Percentiles rank a stretch among this genome's conserved stretches.
These are phyloP conservation scores for Cydia strobilella DNA, from an alignment of 1,140 invertebrate genomes.

Conservation along the genomic window DNA sequence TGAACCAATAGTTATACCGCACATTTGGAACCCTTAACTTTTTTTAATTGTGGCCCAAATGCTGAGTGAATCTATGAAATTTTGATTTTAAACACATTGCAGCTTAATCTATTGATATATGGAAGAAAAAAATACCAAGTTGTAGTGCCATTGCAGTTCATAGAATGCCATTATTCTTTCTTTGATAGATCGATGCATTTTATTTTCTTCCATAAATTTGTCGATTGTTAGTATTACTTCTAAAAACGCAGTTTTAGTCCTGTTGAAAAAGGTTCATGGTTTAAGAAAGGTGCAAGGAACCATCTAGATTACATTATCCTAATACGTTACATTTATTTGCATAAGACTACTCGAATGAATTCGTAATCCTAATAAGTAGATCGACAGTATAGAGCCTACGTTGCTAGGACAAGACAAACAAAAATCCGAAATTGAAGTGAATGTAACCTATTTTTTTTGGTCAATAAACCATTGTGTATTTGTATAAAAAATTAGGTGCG, in stretches of 20 bases:
- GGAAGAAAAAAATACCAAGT: conserved; percentile 56
- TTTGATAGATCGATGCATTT: conserved; percentile 70
- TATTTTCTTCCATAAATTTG: conserved; percentile 73
- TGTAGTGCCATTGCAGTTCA: conserved; percentile 76
- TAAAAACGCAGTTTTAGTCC: conserved; percentile 74
- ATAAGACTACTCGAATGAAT: no score
- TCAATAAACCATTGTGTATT: no score
- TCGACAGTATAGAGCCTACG: background rate
- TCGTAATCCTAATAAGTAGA: background rate
- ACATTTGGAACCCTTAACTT: no score
- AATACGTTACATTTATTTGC: no score
- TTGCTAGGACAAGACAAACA: background rate
- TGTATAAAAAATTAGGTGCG: no score
- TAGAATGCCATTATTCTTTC: conserved; percentile 75
- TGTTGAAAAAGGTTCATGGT: conserved; percentile 38
- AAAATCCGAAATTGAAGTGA: no score
- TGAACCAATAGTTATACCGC: no score
- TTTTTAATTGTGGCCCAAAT: no score
- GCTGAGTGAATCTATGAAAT: no score
- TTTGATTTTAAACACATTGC: no score
- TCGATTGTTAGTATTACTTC: conserved; percentile 74
- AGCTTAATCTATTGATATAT: background rate
- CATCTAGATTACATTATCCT: no score
- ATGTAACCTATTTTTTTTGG: no score
- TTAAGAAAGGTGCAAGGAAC: background rate